Evolutionary conservation across 2,797 vertebrate species (phyloP).

Genomic region (Lemur catta): DNA sequence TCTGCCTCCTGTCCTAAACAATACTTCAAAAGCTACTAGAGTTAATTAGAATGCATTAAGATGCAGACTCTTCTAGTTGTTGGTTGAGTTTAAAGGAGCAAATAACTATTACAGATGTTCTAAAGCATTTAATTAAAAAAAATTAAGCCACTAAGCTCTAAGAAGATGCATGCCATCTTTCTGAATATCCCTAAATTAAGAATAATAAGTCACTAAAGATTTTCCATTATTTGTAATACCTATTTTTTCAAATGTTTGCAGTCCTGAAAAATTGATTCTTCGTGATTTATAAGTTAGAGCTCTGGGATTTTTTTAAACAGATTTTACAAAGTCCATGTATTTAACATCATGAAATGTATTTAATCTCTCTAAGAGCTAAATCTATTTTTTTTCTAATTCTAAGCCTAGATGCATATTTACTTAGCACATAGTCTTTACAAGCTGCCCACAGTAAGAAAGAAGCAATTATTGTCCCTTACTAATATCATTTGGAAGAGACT

Average conservation of each 20-base stretch:
- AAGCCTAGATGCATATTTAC: background rate
- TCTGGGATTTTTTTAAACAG: background rate
- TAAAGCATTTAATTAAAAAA: slow-evolving; percentile 3
- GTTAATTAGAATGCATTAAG: background rate
- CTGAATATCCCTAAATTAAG: slow-evolving; percentile 29
- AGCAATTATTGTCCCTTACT: background rate
- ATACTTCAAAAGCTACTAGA: slow-evolving; percentile 5
- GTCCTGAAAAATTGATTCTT: background rate
- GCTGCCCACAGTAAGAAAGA: background rate
- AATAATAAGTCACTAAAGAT: background rate
- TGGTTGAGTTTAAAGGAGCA: slow-evolving; percentile 4
- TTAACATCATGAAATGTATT: background rate
- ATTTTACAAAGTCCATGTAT: background rate
- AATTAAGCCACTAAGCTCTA: background rate
- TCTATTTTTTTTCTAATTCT: background rate
- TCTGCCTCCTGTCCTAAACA: background rate
- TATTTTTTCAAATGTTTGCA: slow-evolving; percentile 25
- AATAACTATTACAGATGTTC: background rate
- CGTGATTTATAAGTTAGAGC: background rate
- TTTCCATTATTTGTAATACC: background rate
- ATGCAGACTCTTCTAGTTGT: background rate
- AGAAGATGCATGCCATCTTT: background rate
- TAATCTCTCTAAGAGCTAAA: background rate
- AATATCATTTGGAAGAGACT: background rate
- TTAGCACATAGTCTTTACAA: background rate